A percentile compares a stretch with the other conserved stretches of the same genome.
Evolutionary conservation across 2,888 invertebrate genomes (phyloP).

Genomic region (Papilio demoleus): DNA sequence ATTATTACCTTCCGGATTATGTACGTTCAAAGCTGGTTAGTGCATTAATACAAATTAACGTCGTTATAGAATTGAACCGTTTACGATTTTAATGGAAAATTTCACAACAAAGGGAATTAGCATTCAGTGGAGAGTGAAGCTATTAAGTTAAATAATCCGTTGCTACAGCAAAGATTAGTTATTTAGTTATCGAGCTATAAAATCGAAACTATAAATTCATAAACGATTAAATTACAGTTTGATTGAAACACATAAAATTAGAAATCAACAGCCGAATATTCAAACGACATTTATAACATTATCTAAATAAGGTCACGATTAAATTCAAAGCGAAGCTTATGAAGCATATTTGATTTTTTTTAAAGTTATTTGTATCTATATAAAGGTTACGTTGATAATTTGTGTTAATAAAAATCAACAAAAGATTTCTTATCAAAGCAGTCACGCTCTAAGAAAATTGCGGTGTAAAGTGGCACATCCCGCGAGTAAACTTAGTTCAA

Average conservation of each 20-base stretch:
- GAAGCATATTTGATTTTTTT: too few species aligned
- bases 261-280: too few species aligned
- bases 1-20: slow-evolving; percentile 20
- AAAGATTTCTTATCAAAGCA: slow-evolving; percentile 21
- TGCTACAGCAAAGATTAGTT: slow-evolving; percentile 17
- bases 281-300: too few species aligned
- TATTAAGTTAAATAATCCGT: slow-evolving; percentile 19
- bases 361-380: too few species aligned
- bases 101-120: slow-evolving; percentile 23
- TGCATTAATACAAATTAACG: slow-evolving; percentile 17
- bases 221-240: too few species aligned
- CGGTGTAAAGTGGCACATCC: slow-evolving; percentile 31
- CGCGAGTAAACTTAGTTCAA: slow-evolving; percentile 15
- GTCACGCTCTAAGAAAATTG: slow-evolving; percentile 25
- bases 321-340: too few species aligned
- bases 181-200: slow-evolving; percentile 7
- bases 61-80: slow-evolving; percentile 20
- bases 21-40: slow-evolving; percentile 9
- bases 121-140: slow-evolving; percentile 20
- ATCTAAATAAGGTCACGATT: too few species aligned
- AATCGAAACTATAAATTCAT: neutral
- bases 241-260: too few species aligned
- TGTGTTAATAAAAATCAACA: slow-evolving; percentile 6
- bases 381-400: neutral
- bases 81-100: slow-evolving; percentile 24